These are phyloP conservation scores for Ephialtes manifestator DNA, from an alignment of 2,888 invertebrate species.

Conservation along the genomic window DNA sequence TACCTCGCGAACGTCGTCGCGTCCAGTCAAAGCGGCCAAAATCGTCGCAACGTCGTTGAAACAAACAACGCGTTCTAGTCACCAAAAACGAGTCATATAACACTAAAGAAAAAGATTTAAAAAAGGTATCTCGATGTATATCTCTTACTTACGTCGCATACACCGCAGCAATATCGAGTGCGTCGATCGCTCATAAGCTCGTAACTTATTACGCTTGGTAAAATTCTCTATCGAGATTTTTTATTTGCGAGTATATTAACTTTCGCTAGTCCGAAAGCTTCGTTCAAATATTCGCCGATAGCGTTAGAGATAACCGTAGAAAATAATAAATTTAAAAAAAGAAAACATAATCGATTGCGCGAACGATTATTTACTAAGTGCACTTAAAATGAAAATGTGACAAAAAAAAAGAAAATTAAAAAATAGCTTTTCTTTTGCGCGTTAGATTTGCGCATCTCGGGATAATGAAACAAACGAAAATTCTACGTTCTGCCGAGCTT, in stretches of 20 bases:
- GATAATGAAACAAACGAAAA: background rate
- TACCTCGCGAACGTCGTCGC: slow-evolving; percentile 71
- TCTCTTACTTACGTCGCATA: slow-evolving; percentile 6
- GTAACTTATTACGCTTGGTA: slow-evolving; percentile 8
- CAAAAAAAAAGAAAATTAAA: too few relatives aligned
- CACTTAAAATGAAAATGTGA: slow-evolving; percentile 59
- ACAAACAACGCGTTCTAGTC: slow-evolving; percentile 71
- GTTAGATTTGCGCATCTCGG: slow-evolving; percentile 11
- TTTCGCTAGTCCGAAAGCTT: slow-evolving; percentile 64
- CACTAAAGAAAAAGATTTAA: background rate
- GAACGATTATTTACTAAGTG: slow-evolving; percentile 68
- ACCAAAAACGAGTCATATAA: slow-evolving; percentile 27
- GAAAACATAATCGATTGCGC: slow-evolving; percentile 55
- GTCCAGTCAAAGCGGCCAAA: slow-evolving; percentile 61
- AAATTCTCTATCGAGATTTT: background rate
- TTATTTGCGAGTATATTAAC: slow-evolving; percentile 52
- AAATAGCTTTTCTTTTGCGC: slow-evolving; percentile 29
- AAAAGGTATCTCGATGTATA: slow-evolving; percentile 18
- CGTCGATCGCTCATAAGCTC: slow-evolving; percentile 15
- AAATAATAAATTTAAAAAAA: slow-evolving; percentile 11
- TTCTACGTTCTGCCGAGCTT: slow-evolving; percentile 39
- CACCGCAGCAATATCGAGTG: slow-evolving; percentile 14
- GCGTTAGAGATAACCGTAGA: slow-evolving; percentile 22
- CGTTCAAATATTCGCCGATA: slow-evolving; percentile 62
- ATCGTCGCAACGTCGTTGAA: slow-evolving; percentile 67